Base-by-base conservation (phyloP, 2,797 vertebrate genomes). In the Delichon dasypus region DNA sequence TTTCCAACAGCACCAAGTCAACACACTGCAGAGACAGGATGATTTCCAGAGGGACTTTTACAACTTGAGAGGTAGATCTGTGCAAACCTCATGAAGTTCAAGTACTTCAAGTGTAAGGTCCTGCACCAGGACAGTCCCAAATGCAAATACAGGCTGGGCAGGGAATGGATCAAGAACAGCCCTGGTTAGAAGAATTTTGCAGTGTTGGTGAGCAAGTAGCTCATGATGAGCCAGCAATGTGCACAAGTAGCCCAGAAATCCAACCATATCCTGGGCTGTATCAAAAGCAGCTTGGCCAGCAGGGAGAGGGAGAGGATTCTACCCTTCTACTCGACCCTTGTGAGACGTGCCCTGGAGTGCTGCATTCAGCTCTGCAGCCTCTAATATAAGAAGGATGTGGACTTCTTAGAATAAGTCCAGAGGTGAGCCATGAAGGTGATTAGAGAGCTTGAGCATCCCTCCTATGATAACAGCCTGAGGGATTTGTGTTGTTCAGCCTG, bases 211-310 rank as follows among this genome's bases (percentile, higher is more conserved):
- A 29, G 5, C 40, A 61, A 53, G 19, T 29, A 75, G 38, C 12
- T 45, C 27, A 38, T 3, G 3, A 27, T n/a, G 38, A n/a, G 7
- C 29, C 29, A 61, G 23, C 5, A 53, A 23, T 7, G 19, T n/a
- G 23, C 19, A 11, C 47, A 27, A 22, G 27, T 19, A 45, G 15
- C 15, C 54, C n/a, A 45, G 47, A 76, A 60, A 38, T 51, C 12
- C 23, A 67, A 19, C 22, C 22, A 38, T 13, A 27, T 23, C 18
- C 29, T 45, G 23, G 9, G 13, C n/a, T 67, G 16, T 7, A 38
- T 23, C n/a, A n/a, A 76, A 76, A 75, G 29, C 12, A 51, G 22
- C 0, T 0, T 20, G 22, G 45, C 8, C 54, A 44, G 54, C 13
- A 67, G 27, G n/a, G 34, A 1, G 2, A 53, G 19, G 3, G 19